Evolutionary conservation across 2,113 vertebrate species (phyloP), one percentile per base, ranked within the genome.

Genomic region (Colius striatus): DNA sequence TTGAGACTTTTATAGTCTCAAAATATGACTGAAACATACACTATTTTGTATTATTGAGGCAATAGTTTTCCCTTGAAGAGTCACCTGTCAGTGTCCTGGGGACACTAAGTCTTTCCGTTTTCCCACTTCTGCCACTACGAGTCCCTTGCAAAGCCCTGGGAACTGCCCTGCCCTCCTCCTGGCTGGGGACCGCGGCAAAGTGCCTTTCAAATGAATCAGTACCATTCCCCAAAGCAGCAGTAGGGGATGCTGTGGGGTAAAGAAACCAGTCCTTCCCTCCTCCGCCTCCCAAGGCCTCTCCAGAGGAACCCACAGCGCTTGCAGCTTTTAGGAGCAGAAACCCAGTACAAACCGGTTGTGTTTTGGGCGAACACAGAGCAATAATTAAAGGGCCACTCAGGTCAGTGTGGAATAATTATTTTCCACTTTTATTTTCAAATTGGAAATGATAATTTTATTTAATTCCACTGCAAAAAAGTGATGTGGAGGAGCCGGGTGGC

Each of bases 191-290:
- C 0, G 0, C 25, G 2, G 3, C 5, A 43, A 81, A 38, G 9
- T 0, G 14, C 41, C 57, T 79, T 53, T 36, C 5, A 11, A 75
- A 3, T 18, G 53, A 81, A 50, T 26, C 23, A 19, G 36, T 25
- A 38, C 11, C 38, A 3, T 73, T 72, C 51, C 32, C 10, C 43
- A 73, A 87, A 83, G 13, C 27, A 91, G 7, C 93, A 81, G 80
- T 11, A 96, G 94, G 83, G 82, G 93, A 38, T 91, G 92, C 92
- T 96, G 92, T 67, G 4, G 72, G 38, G 74, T 83, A 57, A 90
- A 87, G 76, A 85, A 55, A 41, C 5, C 26, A 45, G 2, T 11
- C 20, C 63, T 80, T 23, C 16, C 1, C 5, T 79, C 22, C 2
- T 13, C 13, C 8, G 1, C 26, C 41, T 16, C 13, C 27, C 45